Conservation (phyloP, 2,797 vertebrate species). For the Leptoclinus maculatus region DNA sequence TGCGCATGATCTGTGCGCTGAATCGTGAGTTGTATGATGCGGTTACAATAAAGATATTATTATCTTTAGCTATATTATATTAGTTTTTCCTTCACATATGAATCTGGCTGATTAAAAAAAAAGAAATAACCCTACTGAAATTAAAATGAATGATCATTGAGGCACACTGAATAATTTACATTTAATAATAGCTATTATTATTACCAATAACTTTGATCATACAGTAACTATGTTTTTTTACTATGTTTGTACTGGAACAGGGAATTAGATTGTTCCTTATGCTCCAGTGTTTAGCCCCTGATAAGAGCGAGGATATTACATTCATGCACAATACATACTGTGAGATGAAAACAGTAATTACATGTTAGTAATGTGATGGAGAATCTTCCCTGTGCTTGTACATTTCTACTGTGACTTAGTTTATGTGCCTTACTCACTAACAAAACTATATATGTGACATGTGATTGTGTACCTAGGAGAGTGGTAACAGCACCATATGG, state of each 20-base stretch:
- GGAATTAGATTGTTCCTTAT: not conserved
- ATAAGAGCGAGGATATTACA: not conserved
- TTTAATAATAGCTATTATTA: slow-evolving; percentile 29
- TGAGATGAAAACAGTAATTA: slow-evolving; percentile 16
- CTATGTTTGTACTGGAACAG: not conserved
- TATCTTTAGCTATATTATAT: slow-evolving; percentile 8
- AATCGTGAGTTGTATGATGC: not conserved
- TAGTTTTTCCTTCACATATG: slow-evolving; percentile 19
- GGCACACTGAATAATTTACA: slow-evolving; percentile 28
- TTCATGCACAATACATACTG: not conserved
- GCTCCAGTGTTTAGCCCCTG: not conserved
- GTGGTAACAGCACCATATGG: no score
- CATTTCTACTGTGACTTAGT: no score
- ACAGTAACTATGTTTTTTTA: not conserved
- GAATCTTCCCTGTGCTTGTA: no score
- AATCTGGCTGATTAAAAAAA: slow-evolving; percentile 24
- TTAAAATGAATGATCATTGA: slow-evolving; percentile 20
- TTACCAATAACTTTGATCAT: slow-evolving; percentile 35
- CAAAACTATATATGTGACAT: no score
- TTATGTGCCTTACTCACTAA: no score
- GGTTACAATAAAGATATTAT: slow-evolving; percentile 31
- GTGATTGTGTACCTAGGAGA: no score
- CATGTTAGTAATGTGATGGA: not conserved
- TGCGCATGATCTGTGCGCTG: slow-evolving; percentile 1
- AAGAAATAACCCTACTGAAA: slow-evolving; percentile 22